Conservation (phyloP, 2,113 vertebrate genomes). For the Nothoprocta pentlandii region DNA sequence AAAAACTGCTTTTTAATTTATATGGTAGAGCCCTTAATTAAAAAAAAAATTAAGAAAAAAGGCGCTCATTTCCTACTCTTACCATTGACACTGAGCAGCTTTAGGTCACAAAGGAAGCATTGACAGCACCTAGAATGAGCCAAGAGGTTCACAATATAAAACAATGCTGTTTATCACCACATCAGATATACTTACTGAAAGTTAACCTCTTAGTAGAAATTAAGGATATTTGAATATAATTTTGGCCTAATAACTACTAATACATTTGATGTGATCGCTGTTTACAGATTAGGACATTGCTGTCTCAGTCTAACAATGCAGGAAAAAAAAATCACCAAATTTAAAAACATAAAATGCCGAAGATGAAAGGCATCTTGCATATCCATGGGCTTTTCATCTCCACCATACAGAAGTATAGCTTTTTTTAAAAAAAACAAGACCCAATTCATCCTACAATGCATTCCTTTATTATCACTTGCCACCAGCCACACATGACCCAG, state of each 20-base stretch:
- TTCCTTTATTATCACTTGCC: background rate
- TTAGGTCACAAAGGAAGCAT: background rate
- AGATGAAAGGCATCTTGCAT: background rate
- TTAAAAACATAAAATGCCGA: background rate
- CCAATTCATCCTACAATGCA: background rate
- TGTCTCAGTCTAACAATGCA: background rate
- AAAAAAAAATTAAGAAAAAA: background rate
- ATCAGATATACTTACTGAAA: background rate
- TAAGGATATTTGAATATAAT: too few species aligned
- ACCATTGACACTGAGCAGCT: background rate
- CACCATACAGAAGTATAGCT: background rate
- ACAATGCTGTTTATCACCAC: background rate
- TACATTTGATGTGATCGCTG: fast-evolving
- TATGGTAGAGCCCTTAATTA: background rate
- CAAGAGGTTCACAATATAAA: fast-evolving
- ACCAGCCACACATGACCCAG: background rate
- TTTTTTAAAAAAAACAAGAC: background rate
- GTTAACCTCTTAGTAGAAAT: background rate
- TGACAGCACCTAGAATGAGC: background rate
- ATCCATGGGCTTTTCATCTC: background rate
- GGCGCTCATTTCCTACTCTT: fast-evolving
- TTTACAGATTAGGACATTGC: background rate
- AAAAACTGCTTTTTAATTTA: background rate
- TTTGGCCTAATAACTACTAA: background rate
- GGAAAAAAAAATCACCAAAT: background rate